Conservation (phyloP, 2,113 vertebrate species). For the Mugil cephalus region DNA sequence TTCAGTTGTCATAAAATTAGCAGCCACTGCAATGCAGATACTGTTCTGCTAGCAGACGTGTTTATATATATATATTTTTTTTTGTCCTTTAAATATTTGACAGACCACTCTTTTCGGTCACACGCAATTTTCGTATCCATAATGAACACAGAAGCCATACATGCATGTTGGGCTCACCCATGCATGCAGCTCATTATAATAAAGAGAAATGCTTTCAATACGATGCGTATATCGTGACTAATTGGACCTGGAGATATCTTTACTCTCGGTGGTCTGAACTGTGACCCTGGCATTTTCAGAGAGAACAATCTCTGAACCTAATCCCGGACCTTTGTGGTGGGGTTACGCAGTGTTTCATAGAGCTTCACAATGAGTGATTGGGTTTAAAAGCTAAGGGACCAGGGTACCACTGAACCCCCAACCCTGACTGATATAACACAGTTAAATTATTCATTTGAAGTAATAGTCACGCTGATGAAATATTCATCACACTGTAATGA, state of each 20-base stretch:
- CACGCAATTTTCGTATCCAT: slow-evolving; percentile 39
- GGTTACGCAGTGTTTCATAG: slow-evolving; percentile 61
- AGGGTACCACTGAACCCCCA: slow-evolving; percentile 68
- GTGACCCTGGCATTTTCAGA: slow-evolving; percentile 70
- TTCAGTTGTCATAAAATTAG: neutral
- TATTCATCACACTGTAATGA: slow-evolving; percentile 82
- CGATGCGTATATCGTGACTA: slow-evolving; percentile 60
- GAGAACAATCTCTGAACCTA: slow-evolving; percentile 59
- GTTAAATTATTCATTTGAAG: slow-evolving; percentile 84
- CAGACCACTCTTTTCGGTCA: slow-evolving; percentile 38
- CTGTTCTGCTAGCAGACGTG: neutral
- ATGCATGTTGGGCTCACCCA: slow-evolving; percentile 35
- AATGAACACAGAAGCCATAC: slow-evolving; percentile 61
- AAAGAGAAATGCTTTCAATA: slow-evolving; percentile 44
- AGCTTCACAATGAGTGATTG: slow-evolving; percentile 70
- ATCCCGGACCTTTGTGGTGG: slow-evolving; percentile 65
- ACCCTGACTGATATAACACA: slow-evolving; percentile 79
- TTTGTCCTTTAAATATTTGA: slow-evolving; percentile 49
- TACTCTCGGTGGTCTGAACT: slow-evolving; percentile 64
- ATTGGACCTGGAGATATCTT: slow-evolving; percentile 69
- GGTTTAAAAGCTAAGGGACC: slow-evolving; percentile 76
- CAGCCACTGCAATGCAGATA: neutral
- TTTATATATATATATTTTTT: slow-evolving; percentile 4
- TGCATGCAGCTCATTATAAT: slow-evolving; percentile 57
- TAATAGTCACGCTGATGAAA: slow-evolving; percentile 82